Conservation (phyloP, 2,113 vertebrate genomes). For the Aptenodytes patagonicus region DNA sequence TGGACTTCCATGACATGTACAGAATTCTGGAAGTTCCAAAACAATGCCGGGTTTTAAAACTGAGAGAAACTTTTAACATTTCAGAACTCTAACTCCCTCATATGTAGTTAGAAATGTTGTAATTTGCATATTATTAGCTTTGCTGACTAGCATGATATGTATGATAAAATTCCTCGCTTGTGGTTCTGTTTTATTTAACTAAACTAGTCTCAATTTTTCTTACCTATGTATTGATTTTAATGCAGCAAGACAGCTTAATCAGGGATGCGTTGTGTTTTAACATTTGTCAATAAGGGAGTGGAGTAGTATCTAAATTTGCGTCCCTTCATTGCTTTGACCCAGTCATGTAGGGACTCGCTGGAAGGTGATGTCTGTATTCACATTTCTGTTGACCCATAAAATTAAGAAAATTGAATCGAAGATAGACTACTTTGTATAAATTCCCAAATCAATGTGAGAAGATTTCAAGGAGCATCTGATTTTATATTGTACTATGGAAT, state of each 20-base stretch:
- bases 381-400: background rate
- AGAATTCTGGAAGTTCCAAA: background rate
- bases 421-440: background rate
- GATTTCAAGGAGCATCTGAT: background rate
- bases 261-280: background rate
- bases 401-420: background rate
- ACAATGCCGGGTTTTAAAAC: background rate
- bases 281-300: background rate
- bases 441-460: background rate
- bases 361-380: background rate
- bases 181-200: background rate
- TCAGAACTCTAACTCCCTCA: background rate
- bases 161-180: background rate
- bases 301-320: background rate
- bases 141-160: background rate
- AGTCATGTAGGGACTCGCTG: background rate
- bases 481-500: background rate
- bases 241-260: background rate
- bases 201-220: background rate
- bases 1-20: background rate
- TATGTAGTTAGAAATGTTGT: background rate
- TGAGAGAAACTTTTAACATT: background rate
- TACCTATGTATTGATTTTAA: background rate
- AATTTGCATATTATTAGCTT: background rate
- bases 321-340: background rate